Evolutionary conservation across 2,113 vertebrate genomes (phyloP).

Genomic region (Hippocampus barbouri): DNA sequence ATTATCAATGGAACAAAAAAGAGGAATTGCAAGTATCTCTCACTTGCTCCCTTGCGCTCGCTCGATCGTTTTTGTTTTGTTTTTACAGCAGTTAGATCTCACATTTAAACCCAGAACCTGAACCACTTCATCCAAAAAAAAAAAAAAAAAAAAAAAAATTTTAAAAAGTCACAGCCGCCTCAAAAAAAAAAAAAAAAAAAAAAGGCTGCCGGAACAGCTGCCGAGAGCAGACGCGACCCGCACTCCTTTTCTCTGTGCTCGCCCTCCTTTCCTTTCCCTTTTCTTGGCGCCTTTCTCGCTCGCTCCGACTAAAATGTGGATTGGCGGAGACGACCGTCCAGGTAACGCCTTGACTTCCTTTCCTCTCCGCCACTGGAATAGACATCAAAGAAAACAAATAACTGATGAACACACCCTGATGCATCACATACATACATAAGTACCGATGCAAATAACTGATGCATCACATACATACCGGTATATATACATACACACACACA

Average conservation of each 20-base stretch:
- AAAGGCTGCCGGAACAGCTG: constrained; percentile 69
- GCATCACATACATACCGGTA: no score
- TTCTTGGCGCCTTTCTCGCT: constrained; percentile 43
- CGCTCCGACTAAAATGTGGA: constrained; percentile 64
- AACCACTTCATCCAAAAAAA: constrained; percentile 56
- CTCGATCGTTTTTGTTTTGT: constrained; percentile 17
- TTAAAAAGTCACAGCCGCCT: neutral
- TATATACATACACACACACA: neutral
- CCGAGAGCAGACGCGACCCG: constrained; percentile 65
- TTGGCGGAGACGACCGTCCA: constrained; percentile 69
- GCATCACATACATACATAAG: no score
- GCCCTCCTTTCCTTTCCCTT: constrained; percentile 32
- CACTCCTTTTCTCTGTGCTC: constrained; percentile 46
- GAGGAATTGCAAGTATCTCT: constrained; percentile 42
- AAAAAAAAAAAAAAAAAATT: no score
- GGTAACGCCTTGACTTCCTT: constrained; percentile 66
- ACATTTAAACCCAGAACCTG: constrained; percentile 65
- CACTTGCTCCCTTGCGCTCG: constrained; percentile 1
- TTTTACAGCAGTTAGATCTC: constrained; percentile 60
- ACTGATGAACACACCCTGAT: neutral
- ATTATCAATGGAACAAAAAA: constrained; percentile 54
- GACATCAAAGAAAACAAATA: neutral
- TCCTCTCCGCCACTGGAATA: constrained; percentile 57
- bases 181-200: constrained; percentile 31
- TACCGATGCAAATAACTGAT: no score